Evolutionary conservation across 2,113 vertebrate genomes (phyloP).

Genomic region (Microtus montanus): DNA sequence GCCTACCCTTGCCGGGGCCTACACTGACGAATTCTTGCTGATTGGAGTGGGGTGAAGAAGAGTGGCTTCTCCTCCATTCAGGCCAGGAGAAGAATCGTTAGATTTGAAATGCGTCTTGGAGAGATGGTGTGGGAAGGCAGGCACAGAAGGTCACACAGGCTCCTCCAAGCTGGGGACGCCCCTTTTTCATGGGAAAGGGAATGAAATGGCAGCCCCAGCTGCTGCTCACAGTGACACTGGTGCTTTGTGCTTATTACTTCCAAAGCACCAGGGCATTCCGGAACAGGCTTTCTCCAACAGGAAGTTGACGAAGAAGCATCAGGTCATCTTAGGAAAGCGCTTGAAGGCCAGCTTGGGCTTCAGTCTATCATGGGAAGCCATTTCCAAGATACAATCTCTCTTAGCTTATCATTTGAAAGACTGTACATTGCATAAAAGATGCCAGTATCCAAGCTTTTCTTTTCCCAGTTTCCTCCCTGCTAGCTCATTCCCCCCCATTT

Average conservation of each 20-base stretch:
- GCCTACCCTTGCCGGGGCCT: constrained; percentile 50
- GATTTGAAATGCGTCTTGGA: constrained; percentile 65
- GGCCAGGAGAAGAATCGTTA: constrained; percentile 65
- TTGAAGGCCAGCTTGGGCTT: not conserved
- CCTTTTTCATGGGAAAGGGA: constrained; percentile 68
- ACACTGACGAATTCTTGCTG: constrained; percentile 63
- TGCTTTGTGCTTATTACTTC: constrained; percentile 69
- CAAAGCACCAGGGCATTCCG: constrained; percentile 63
- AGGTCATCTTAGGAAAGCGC: constrained; percentile 36
- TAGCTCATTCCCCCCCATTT: not conserved
- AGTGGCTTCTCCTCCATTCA: constrained; percentile 47
- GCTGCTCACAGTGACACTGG: constrained; percentile 42
- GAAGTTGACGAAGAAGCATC: constrained; percentile 40
- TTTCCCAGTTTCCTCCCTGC: not conserved
- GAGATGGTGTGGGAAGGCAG: constrained; percentile 43
- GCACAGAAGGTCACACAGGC: constrained; percentile 59
- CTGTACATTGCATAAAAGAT: not conserved
- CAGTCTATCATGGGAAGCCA: not conserved
- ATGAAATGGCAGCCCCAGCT: constrained; percentile 57
- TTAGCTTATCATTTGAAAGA: constrained; percentile 13
- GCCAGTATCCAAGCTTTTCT: not conserved
- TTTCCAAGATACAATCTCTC: not conserved
- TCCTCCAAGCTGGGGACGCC: constrained; percentile 49
- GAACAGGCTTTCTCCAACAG: constrained; percentile 36
- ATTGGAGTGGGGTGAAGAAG: constrained; percentile 11